phyloP scores from a whole-genome alignment of 1,140 invertebrate genomes.

The Muscidifurax raptorellus region DNA sequence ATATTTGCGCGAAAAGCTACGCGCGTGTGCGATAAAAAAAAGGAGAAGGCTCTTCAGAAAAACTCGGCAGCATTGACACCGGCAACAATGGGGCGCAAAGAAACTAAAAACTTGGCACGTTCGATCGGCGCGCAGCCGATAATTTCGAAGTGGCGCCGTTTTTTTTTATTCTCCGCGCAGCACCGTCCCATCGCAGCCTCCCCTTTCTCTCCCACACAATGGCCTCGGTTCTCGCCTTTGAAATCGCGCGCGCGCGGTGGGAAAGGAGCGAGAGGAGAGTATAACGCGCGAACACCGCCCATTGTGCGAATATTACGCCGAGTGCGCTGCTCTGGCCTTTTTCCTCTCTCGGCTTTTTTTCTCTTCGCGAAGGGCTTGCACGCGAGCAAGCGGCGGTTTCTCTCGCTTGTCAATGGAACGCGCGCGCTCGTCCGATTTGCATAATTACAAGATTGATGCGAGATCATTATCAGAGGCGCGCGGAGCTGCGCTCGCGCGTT shows the following conservation, averaged over 20 bases:
- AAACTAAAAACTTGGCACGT: slow-evolving; percentile 1
- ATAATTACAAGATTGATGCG: slow-evolving; percentile 38
- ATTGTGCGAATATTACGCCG: slow-evolving; percentile 36
- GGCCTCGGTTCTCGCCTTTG: neutral
- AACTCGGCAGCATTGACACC: neutral
- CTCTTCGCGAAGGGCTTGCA: slow-evolving; percentile 17
- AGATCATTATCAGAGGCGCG: slow-evolving; percentile 3
- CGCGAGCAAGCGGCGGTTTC: neutral
- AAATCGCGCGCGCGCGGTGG: neutral
- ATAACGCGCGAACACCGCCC: slow-evolving; percentile 10
- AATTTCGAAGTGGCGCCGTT: slow-evolving; percentile 20
- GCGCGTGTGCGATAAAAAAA: too few species aligned
- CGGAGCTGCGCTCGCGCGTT: too few species aligned
- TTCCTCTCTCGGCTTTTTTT: neutral
- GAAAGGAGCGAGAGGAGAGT: neutral
- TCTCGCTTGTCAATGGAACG: slow-evolving; percentile 36
- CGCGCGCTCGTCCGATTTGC: slow-evolving; percentile 27
- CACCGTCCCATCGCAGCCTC: neutral
- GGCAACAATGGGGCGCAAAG: neutral
- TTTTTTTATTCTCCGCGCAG: neutral
- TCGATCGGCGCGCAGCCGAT: neutral
- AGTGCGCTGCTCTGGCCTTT: slow-evolving; percentile 13
- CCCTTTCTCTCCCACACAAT: neutral
- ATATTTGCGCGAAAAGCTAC: neutral
- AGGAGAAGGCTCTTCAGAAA: neutral